These are phyloP conservation scores for Apotomis betuletana DNA, from an alignment of 2,888 invertebrate genomes.

Conservation along the genomic window DNA sequence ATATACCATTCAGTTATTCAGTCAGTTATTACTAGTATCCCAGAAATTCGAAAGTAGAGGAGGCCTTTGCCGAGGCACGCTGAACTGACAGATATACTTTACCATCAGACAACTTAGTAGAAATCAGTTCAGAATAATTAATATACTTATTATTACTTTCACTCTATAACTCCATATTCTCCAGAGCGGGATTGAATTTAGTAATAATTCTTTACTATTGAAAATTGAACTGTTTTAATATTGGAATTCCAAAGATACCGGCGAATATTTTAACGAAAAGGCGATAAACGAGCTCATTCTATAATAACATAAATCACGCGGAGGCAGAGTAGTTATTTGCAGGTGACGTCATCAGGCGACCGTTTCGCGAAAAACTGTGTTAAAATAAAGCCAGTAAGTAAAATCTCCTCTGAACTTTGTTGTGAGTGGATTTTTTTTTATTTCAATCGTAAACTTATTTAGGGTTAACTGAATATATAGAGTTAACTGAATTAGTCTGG, in stretches of 20 bases:
- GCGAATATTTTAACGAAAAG: not conserved
- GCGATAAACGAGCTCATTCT: not conserved
- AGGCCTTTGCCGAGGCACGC: too few relatives aligned
- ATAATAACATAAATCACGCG: slow-evolving; percentile 13
- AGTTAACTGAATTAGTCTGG: slow-evolving; percentile 1
- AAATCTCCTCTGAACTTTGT: not conserved
- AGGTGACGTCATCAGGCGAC: slow-evolving; percentile 2
- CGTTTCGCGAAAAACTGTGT: not conserved
- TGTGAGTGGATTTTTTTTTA: slow-evolving; percentile 4
- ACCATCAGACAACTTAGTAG: too few relatives aligned
- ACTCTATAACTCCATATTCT: too few relatives aligned
- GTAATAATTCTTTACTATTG: too few relatives aligned
- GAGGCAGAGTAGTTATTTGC: slow-evolving; percentile 10
- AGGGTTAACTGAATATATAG: slow-evolving; percentile 2
- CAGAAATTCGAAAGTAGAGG: too few relatives aligned
- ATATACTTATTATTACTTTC: too few relatives aligned
- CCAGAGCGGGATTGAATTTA: too few relatives aligned
- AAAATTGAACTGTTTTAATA: not conserved
- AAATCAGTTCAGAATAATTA: too few relatives aligned
- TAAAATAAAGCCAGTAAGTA: not conserved
- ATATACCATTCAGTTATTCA: too few relatives aligned
- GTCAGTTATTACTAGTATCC: too few relatives aligned
- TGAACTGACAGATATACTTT: too few relatives aligned
- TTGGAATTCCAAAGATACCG: not conserved
- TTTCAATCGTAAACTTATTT: slow-evolving; percentile 3